Conservation (phyloP, 1,140 invertebrate species). For the Lordiphosa clarofinis region DNA sequence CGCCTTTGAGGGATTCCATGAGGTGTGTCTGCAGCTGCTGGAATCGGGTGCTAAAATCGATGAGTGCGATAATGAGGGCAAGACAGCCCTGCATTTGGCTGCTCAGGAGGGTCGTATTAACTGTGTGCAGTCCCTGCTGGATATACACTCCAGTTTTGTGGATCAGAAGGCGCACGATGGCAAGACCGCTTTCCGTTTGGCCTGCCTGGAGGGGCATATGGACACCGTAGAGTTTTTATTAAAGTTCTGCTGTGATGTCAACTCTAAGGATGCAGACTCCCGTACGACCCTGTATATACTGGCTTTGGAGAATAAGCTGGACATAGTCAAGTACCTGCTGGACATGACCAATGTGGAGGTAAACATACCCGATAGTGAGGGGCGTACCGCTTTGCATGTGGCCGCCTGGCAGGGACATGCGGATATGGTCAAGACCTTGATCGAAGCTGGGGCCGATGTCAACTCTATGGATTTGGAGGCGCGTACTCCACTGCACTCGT, state of each 20-base stretch:
- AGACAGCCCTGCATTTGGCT: slow-evolving; percentile 93
- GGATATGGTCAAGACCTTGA: slow-evolving; percentile 92
- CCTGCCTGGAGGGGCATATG: slow-evolving; percentile 84
- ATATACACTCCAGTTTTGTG: slow-evolving; percentile 81
- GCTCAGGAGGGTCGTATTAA: slow-evolving; percentile 89
- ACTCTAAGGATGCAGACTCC: slow-evolving; percentile 94
- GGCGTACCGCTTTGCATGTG: slow-evolving; percentile 94
- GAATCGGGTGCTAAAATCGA: slow-evolving; percentile 95
- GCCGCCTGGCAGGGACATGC: slow-evolving; percentile 91
- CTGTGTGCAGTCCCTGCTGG: slow-evolving; percentile 71
- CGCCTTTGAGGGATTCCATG: slow-evolving; percentile 93
- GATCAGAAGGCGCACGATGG: slow-evolving; percentile 96
- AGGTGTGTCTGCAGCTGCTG: slow-evolving; percentile 91
- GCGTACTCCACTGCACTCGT: slow-evolving; percentile 94
- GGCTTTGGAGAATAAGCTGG: slow-evolving; percentile 92
- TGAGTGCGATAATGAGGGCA: slow-evolving; percentile 96
- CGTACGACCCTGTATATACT: slow-evolving; percentile 95
- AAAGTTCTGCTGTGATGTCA: slow-evolving; percentile 90
- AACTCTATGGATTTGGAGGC: slow-evolving; percentile 94
- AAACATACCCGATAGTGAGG: slow-evolving; percentile 93
- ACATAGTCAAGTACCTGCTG: slow-evolving; percentile 91
- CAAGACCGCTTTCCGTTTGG: slow-evolving; percentile 92
- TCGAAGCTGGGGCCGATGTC: slow-evolving; percentile 89
- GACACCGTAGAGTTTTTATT: slow-evolving; percentile 89
- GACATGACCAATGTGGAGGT: slow-evolving; percentile 89